phyloP scores from a whole-genome alignment of 2,113 vertebrate genomes.

The Sinocyclocheilus anophthalmus region DNA sequence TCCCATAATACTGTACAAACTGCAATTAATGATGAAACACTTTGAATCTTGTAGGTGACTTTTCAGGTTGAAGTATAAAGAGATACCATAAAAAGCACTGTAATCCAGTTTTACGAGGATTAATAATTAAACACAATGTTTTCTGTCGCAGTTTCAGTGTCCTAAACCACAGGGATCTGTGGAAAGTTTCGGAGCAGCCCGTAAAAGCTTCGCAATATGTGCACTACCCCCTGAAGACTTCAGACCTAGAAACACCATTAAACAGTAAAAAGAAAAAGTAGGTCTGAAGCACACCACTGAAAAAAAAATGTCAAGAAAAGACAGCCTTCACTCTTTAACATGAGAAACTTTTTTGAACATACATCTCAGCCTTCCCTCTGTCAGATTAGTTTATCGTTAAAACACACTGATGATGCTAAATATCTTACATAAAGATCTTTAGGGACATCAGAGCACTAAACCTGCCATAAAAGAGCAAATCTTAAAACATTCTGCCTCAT shows the following conservation, averaged over 20 bases:
- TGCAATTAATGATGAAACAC: background rate
- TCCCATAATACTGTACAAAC: background rate
- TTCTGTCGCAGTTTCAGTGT: background rate
- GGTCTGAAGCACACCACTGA: constrained; percentile 53
- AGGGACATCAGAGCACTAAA: constrained; percentile 8
- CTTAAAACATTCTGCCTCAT: background rate
- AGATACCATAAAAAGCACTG: background rate
- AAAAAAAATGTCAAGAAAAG: constrained; percentile 43
- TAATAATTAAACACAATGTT: constrained; percentile 14
- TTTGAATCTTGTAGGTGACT: constrained; percentile 9
- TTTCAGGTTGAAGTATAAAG: background rate
- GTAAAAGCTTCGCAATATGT: constrained; percentile 53
- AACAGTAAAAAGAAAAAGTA: constrained; percentile 59
- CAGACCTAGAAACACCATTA: constrained; percentile 66
- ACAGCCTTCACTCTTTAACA: constrained; percentile 24
- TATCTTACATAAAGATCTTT: constrained; percentile 36
- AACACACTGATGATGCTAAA: constrained; percentile 30
- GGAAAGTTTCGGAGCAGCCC: constrained; percentile 58
- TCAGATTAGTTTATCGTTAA: constrained; percentile 29
- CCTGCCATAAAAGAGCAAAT: constrained; percentile 17
- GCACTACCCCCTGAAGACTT: constrained; percentile 54
- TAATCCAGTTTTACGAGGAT: constrained; percentile 6
- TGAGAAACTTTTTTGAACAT: constrained; percentile 3
- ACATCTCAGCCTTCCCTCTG: constrained; percentile 27
- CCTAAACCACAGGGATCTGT: constrained; percentile 3